Evolutionary conservation across 2,113 vertebrate species (phyloP).

Genomic region (Lichenostomus cassidix): DNA sequence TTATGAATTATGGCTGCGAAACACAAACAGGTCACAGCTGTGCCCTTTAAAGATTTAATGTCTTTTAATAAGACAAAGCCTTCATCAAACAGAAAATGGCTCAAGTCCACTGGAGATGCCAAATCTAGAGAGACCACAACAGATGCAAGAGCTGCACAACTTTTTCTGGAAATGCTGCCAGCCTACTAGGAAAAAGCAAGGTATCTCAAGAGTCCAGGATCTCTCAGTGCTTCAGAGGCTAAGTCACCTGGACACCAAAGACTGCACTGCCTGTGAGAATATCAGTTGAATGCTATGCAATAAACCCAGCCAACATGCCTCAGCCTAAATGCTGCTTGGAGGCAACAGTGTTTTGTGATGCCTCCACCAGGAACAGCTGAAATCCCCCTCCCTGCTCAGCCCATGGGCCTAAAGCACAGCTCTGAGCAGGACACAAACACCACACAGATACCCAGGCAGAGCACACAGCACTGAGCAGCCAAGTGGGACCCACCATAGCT

Average conservation of each 20-base stretch:
- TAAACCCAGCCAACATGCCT: background rate
- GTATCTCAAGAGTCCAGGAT: background rate
- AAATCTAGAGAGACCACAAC: background rate
- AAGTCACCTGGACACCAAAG: background rate
- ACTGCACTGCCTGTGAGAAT: background rate
- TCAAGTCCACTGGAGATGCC: background rate
- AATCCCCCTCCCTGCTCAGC: background rate
- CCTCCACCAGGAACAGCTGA: background rate
- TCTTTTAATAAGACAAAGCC: background rate
- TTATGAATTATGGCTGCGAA: background rate
- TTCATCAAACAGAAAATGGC: background rate
- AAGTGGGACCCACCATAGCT: background rate
- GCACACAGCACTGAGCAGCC: background rate
- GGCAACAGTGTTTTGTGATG: background rate
- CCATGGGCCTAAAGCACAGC: background rate
- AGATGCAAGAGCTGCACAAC: background rate
- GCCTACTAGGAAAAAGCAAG: background rate
- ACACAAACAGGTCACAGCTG: background rate
- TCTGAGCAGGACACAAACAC: background rate
- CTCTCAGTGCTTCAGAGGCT: background rate
- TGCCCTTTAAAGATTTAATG: background rate
- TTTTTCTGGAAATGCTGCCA: background rate
- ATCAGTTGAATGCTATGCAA: background rate
- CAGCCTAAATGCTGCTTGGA: background rate
- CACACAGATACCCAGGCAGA: background rate